phyloP scores from a whole-genome alignment of 2,797 vertebrate species.

The Nyctalus aviator region DNA sequence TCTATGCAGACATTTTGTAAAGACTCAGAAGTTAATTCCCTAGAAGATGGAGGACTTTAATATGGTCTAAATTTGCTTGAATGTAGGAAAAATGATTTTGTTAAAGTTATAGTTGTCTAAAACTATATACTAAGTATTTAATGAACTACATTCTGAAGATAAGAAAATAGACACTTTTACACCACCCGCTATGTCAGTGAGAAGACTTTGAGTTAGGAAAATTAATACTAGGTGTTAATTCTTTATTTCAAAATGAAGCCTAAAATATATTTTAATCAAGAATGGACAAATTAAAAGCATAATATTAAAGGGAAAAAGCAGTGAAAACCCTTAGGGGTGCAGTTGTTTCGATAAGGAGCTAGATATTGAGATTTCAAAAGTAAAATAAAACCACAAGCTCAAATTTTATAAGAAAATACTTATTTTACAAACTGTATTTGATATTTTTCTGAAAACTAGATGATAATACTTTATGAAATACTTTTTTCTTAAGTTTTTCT shows the following conservation, averaged over 20 bases:
- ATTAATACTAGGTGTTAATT: not conserved
- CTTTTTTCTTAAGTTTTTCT: not conserved
- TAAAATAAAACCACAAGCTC: conserved; percentile 43
- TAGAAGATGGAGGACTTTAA: not conserved
- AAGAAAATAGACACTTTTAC: conserved; percentile 1
- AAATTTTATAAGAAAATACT: conserved; percentile 2
- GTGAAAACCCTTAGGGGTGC: not conserved
- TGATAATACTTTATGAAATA: conserved; percentile 4
- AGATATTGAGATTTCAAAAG: not conserved
- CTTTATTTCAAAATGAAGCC: not conserved
- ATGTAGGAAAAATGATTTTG: not conserved
- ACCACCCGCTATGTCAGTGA: not conserved
- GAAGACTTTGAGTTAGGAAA: conserved; percentile 9
- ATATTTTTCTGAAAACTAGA: conserved; percentile 17
- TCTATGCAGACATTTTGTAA: not conserved
- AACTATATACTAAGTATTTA: not conserved
- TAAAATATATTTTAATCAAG: not conserved
- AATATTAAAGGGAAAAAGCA: conserved; percentile 30
- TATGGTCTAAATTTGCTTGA: not conserved
- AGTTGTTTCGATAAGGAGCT: not conserved
- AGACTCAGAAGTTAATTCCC: not conserved
- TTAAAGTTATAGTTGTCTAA: conserved; percentile 12
- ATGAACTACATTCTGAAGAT: not conserved
- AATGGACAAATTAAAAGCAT: not conserved
- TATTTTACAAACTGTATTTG: not conserved